phyloP scores from a whole-genome alignment of 2,113 vertebrate species.

The Canis aureus region DNA sequence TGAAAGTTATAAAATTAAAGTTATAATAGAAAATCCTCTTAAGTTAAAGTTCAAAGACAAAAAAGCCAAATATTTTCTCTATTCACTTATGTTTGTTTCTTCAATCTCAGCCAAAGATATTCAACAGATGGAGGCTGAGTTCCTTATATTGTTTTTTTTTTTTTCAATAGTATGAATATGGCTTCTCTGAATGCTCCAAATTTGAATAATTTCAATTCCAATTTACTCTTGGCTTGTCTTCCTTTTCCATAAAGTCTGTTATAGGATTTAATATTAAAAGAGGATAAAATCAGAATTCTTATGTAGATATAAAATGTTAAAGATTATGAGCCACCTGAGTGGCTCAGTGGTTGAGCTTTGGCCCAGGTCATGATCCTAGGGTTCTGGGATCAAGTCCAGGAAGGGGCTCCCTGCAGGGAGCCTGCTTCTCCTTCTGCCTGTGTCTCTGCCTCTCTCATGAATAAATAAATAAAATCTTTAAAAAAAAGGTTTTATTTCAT shows the following conservation, averaged over 20 bases:
- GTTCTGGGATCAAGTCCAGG: too few species aligned
- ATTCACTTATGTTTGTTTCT: background rate
- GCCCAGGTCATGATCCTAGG: too few species aligned
- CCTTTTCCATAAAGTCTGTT: background rate
- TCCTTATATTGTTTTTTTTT: background rate
- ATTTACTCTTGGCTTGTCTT: background rate
- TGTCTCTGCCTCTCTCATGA: too few species aligned
- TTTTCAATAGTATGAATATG: background rate
- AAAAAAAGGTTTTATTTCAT: background rate
- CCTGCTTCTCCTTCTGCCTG: too few species aligned
- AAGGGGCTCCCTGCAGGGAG: too few species aligned
- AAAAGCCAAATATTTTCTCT: background rate
- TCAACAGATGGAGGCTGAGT: background rate
- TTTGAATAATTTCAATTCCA: slow-evolving; percentile 4
- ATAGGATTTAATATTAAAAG: background rate
- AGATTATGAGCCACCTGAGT: too few species aligned
- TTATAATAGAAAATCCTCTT: background rate
- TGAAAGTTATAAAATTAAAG: background rate
- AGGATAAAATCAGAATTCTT: background rate
- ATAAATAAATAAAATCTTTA: too few species aligned
- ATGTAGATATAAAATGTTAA: background rate
- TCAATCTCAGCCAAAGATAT: background rate
- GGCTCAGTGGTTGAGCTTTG: too few species aligned
- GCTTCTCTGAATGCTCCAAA: background rate
- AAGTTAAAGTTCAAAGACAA: background rate